Conservation (phyloP, 2,797 vertebrate species). For the Acanthurus lineatus region DNA sequence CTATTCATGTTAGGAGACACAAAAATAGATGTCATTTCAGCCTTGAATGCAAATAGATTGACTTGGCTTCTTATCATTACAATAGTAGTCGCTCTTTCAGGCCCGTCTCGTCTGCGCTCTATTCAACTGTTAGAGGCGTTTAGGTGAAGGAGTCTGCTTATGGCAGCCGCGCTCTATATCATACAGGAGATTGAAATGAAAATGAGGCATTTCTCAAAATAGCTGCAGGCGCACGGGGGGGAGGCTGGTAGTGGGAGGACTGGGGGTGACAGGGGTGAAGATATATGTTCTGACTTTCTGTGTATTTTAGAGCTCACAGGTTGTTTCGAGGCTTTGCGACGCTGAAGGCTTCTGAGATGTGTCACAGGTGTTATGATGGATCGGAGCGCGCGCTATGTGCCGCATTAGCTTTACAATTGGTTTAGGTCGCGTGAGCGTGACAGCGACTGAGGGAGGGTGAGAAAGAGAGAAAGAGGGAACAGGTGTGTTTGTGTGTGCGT, state of each 20-base stretch:
- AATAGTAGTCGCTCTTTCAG: constrained; percentile 57
- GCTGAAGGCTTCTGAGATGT: constrained; percentile 59
- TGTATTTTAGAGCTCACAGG: constrained; percentile 65
- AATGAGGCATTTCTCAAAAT: constrained; percentile 76
- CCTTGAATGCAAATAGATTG: constrained; percentile 71
- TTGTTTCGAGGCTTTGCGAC: constrained; percentile 48
- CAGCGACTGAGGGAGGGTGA: background rate
- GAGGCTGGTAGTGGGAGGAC: constrained; percentile 29
- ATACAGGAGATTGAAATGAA: constrained; percentile 75
- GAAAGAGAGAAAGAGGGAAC: background rate
- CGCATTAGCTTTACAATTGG: constrained; percentile 48
- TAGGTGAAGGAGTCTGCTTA: constrained; percentile 65
- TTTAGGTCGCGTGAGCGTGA: constrained; percentile 23
- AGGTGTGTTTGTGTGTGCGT: constrained; percentile 24
- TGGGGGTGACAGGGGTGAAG: constrained; percentile 72
- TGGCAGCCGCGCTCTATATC: constrained; percentile 54
- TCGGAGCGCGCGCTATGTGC: constrained; percentile 22
- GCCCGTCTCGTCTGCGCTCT: constrained; percentile 45
- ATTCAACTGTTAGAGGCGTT: constrained; percentile 67
- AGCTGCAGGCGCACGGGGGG: constrained; percentile 59
- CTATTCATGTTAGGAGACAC: constrained; percentile 35
- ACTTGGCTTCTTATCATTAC: constrained; percentile 69
- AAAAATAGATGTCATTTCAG: constrained; percentile 67
- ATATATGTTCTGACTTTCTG: constrained; percentile 66
- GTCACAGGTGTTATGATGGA: constrained; percentile 66